These are phyloP conservation scores for Oryctolagus cuniculus DNA, from an alignment of 2,113 vertebrate species.

Conservation along the genomic window DNA sequence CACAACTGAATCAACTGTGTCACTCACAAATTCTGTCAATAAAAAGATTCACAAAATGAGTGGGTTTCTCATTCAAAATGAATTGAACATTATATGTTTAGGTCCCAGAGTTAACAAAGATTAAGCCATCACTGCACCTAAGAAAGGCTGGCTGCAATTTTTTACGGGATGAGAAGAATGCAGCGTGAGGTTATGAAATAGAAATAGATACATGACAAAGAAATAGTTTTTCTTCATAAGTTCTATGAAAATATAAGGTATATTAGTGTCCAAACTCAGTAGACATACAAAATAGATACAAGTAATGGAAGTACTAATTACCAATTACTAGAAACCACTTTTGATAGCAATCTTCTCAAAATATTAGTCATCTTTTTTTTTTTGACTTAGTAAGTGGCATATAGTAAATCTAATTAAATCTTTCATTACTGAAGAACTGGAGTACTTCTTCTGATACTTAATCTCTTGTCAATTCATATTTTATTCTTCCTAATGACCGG, in stretches of 20 bases:
- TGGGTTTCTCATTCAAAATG: slow-evolving; percentile 33
- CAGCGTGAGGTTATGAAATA: slow-evolving; percentile 26
- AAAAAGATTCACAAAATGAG: slow-evolving; percentile 37
- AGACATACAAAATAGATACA: slow-evolving; percentile 36
- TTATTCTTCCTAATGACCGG: slow-evolving; percentile 33
- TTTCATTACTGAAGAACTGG: slow-evolving; percentile 30
- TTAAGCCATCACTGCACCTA: neutral
- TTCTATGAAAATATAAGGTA: slow-evolving; percentile 51
- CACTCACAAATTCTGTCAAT: slow-evolving; percentile 18
- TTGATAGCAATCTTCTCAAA: slow-evolving; percentile 52
- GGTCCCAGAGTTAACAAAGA: slow-evolving; percentile 1
- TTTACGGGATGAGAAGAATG: slow-evolving; percentile 31
- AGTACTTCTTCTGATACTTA: slow-evolving; percentile 20
- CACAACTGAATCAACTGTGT: slow-evolving; percentile 5
- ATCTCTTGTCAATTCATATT: slow-evolving; percentile 34
- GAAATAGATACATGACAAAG: slow-evolving; percentile 17
- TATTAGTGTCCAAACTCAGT: slow-evolving; percentile 1
- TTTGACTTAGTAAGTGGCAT: slow-evolving; percentile 30
- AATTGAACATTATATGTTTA: neutral
- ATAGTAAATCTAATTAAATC: slow-evolving; percentile 34
- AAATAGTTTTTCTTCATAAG: slow-evolving; percentile 13
- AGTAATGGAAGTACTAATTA: slow-evolving; percentile 36
- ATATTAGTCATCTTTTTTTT: neutral
- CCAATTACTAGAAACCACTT: slow-evolving; percentile 42
- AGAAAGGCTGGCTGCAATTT: neutral